Evolutionary conservation across 2,113 vertebrate species (phyloP).

Genomic region (Rousettus leschenaultii): DNA sequence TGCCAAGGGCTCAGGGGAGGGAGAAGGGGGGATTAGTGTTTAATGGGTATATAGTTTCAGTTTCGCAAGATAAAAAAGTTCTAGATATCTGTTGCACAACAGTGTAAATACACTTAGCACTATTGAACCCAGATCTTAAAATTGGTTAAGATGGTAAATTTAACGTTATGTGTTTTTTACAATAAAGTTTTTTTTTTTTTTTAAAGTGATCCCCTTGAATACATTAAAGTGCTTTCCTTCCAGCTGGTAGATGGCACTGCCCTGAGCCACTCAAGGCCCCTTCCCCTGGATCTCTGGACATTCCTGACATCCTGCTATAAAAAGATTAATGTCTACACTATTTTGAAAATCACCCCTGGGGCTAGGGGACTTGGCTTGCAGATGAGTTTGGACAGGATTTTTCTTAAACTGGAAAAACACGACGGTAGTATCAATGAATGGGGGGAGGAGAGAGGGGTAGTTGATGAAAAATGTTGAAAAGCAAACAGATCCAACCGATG

Average conservation of each 20-base stretch:
- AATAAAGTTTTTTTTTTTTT: background rate
- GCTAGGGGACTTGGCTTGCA: background rate
- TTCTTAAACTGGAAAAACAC: constrained; percentile 16
- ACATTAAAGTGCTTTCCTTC: background rate
- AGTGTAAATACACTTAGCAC: background rate
- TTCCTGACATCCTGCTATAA: background rate
- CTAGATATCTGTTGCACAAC: background rate
- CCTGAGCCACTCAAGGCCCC: background rate
- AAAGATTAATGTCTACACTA: background rate
- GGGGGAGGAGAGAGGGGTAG: background rate
- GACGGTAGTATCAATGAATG: background rate
- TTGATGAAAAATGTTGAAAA: background rate
- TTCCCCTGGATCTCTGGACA: background rate
- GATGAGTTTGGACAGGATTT: background rate
- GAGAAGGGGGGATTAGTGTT: background rate
- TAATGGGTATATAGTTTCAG: background rate
- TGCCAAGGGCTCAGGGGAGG: background rate
- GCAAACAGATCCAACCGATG: background rate
- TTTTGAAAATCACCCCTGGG: background rate
- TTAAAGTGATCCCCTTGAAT: too few species aligned
- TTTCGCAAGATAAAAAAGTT: background rate
- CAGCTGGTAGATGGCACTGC: background rate
- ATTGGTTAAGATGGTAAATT: background rate
- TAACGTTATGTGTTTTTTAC: background rate
- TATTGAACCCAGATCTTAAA: background rate